Conservation (phyloP, 2,113 vertebrate species). For the Nothocercus nigrocapillus region DNA sequence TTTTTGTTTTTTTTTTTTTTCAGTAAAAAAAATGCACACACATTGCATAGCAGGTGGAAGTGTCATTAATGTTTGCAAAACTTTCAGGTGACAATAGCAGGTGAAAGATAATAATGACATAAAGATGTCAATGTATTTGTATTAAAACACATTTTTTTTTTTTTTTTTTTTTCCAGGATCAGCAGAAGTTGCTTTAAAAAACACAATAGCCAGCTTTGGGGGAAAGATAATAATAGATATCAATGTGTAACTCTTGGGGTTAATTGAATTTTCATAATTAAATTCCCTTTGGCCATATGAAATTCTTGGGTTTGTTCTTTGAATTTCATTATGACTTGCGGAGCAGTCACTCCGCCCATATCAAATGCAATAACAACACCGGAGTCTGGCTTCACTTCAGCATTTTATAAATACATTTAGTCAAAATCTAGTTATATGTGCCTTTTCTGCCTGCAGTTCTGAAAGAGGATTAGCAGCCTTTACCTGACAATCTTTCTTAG, state of each 20-base stretch:
- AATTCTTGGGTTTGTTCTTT: slow-evolving; percentile 48
- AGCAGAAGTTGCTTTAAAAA: background rate
- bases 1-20: background rate
- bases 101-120: background rate
- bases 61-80: background rate
- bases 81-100: background rate
- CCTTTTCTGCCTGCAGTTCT: background rate
- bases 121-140: background rate
- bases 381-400: background rate
- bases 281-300: slow-evolving; percentile 19
- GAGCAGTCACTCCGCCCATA: background rate
- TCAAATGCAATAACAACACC: background rate
- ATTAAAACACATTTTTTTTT: background rate
- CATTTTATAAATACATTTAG: background rate
- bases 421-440: background rate
- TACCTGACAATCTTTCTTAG: background rate
- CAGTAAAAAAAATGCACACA: background rate
- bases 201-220: background rate
- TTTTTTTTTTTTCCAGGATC: background rate
- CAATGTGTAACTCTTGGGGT: background rate
- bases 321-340: slow-evolving; percentile 39
- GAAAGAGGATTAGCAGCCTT: background rate
- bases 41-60: background rate
- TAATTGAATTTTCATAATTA: slow-evolving; percentile 45
- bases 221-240: background rate